These are phyloP conservation scores for Calameuta filiformis DNA, from an alignment of 2,888 invertebrate genomes.

Conservation along the genomic window DNA sequence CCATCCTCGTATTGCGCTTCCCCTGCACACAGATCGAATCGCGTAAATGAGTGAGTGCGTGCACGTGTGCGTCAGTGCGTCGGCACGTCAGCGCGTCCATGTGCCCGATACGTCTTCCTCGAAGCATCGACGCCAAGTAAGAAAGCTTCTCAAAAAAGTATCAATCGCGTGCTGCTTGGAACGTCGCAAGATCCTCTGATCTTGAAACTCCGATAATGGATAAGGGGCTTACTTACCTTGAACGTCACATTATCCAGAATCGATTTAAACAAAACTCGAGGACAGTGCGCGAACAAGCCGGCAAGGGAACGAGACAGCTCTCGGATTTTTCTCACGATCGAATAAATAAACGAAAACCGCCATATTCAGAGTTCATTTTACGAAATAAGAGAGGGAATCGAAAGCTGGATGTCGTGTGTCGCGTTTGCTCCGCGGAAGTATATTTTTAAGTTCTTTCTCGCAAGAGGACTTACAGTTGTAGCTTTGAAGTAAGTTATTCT, in stretches of 20 bases:
- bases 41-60: background rate
- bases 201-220: too few species aligned
- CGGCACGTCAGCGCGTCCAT: too few species aligned
- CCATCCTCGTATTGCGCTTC: constrained; percentile 50
- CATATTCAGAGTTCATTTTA: constrained; percentile 58
- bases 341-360: constrained; percentile 62
- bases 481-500: constrained; percentile 48
- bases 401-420: background rate
- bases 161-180: too few species aligned
- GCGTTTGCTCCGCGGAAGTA: background rate
- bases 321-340: constrained; percentile 42
- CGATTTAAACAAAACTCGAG: too few species aligned
- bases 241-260: too few species aligned
- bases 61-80: too few species aligned
- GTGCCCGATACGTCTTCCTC: too few species aligned
- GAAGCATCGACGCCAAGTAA: too few species aligned
- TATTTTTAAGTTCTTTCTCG: background rate
- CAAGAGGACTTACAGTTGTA: constrained; percentile 51
- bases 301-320: constrained; percentile 35
- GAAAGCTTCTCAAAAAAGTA: too few species aligned
- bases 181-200: too few species aligned
- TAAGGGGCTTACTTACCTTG: too few species aligned
- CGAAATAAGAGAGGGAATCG: constrained; percentile 21
- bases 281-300: constrained; percentile 30
- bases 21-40: constrained; percentile 33